Evolutionary conservation across 2,888 invertebrate genomes (phyloP), one percentile per base, ranked within the genome.

Genomic region (Pycnomerus fuliginosus): DNA sequence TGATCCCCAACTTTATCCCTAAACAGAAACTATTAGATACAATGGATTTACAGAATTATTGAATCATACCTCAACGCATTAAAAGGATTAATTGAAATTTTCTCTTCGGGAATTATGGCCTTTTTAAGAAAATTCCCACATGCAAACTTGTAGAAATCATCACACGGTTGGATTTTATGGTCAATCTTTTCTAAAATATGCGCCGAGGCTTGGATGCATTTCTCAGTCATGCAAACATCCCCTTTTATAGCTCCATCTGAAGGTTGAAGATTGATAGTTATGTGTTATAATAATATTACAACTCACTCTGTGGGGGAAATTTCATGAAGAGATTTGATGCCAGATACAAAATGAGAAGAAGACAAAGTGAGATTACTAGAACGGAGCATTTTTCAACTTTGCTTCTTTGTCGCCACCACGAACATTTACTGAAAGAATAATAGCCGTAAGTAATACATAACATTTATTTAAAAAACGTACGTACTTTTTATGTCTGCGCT

Each of bases 121-220:
- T 33, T 43, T 34, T 43, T 33, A 8, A 43, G 15, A 32, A 48
- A 48, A 16, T 48, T 48, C 1, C 87, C 87, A 58, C 87, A 87
- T 1, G 85, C 78, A 62, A 84, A 87, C 52, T 80, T 74, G 66
- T 86, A 87, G 70, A 87, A 87, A 62, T 87, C 83, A 51, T 86
- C 83, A 60, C 87, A 87, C 0, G 87, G 87, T 49, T 85, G 81
- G 7, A 39, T 35, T 3, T 22, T 33, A 4, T 29, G 10, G 28
- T 48, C 48, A 13, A 48, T 38, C 22, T 39, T 48, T 17, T 48
- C 27, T 14, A 48, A 34, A 27, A 48, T 34, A 7, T n/a, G 12
- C 0, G 47, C 35, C 2, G 48, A 29, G 3, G 30, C 29, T 11
- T 23, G 33, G n/a, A 48, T 39, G 16, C 48, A 48, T 25, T 38